These are phyloP conservation scores for Lycophotia porphyrea DNA, from an alignment of 2,888 invertebrate species.

Conservation along the genomic window DNA sequence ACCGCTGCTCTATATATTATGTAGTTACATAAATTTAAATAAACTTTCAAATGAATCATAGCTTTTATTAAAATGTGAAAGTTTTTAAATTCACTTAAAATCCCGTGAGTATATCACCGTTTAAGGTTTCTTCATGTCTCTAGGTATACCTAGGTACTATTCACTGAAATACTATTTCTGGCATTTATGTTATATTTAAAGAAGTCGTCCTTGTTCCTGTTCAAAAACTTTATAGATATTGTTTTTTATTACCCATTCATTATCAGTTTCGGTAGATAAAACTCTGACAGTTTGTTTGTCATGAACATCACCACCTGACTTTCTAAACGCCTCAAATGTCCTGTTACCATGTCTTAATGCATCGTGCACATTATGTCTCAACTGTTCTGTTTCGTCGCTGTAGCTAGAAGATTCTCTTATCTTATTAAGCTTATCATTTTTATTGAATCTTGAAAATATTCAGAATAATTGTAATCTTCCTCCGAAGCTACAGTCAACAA, in stretches of 20 bases:
- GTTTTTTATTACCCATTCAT: conserved; percentile 53
- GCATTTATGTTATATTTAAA: not conserved
- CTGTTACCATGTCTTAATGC: conserved; percentile 45
- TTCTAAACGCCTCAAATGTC: conserved; percentile 27
- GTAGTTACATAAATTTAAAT: no score
- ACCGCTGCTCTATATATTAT: no score
- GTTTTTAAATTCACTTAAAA: no score
- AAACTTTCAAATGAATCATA: no score
- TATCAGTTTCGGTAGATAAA: conserved; percentile 34
- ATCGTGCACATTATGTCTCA: conserved; percentile 46
- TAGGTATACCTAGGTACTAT: not conserved
- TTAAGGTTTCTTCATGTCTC: not conserved
- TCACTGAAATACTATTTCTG: not conserved
- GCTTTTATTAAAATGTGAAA: no score
- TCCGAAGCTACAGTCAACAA: conserved; percentile 21
- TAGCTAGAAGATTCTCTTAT: conserved; percentile 48
- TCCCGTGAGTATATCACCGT: no score
- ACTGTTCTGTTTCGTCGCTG: conserved; percentile 45
- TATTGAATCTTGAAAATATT: not conserved
- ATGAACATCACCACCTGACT: not conserved
- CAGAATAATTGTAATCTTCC: conserved; percentile 6
- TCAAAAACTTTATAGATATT: conserved; percentile 57
- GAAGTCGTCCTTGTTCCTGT: not conserved
- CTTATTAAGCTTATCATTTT: conserved; percentile 30
- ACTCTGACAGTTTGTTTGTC: not conserved